Base-by-base conservation (phyloP, 2,113 vertebrate genomes). In the Mormoops blainvillei region DNA sequence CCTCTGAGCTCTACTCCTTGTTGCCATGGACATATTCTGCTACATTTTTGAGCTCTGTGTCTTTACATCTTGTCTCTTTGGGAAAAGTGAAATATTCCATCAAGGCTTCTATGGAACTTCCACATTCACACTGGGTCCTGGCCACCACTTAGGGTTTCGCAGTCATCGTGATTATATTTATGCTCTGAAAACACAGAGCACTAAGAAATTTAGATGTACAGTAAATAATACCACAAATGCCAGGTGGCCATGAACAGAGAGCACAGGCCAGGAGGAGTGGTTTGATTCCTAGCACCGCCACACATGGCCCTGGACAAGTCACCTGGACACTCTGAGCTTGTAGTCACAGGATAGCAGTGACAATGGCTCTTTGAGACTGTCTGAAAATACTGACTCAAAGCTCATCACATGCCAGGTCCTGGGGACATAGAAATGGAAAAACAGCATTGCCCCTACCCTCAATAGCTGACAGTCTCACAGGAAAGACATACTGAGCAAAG, bases 1-100 rank as follows among this genome's bases (percentile, higher is more conserved):
- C 2, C n/a, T 36, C 18, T 28, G n/a, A 31, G n/a, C 43, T 14
- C 31, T 41, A 31, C 63, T 8, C 16, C 63, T 38, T 20, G 5
- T 5, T 18, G 13, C 45, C 54, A 33, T 16, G n/a, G 4, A 22
- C 5, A n/a, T 2, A 58, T 0, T 12, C 3, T 10, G n/a, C 18
- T 19, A 3, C 1, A 50, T 15, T 33, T 33, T 58, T 1, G 3
- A 70, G 77, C 73, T 31, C 7, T 5, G 4, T 15, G 63, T 84
- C 4, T 22, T 38, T 16, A 36, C 2, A 4, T 14, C 18, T 31
- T 56, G 18, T 48, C 28, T 63, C 20, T 38, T 12, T 16, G 33
- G 48, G 41, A 9, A 45, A 74, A 88, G 43, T 87, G 50, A 56
- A 56, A 20, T 33, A 45, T 16, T 43, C 38, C 19, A 52, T 28